phyloP scores from a whole-genome alignment of 2,113 vertebrate species.

The Ciconia stormi region DNA sequence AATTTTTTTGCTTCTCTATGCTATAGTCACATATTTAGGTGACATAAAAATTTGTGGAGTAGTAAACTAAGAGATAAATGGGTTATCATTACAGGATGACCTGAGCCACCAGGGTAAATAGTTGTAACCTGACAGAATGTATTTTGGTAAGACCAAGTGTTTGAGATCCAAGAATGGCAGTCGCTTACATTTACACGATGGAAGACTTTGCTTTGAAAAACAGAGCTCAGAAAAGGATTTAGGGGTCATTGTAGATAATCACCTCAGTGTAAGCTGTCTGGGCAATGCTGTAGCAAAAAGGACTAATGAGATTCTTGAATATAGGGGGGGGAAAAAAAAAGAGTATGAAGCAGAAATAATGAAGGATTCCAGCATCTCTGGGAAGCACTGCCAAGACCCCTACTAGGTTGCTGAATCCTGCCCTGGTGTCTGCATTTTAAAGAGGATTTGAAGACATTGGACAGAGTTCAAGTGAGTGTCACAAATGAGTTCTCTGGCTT shows the following conservation, averaged over 20 bases:
- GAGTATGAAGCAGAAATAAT: slow-evolving; percentile 14
- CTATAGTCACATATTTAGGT: background rate
- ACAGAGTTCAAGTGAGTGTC: slow-evolving; percentile 22
- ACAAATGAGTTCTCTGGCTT: slow-evolving; percentile 6
- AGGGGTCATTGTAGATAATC: slow-evolving; percentile 51
- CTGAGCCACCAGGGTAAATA: background rate
- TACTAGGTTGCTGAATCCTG: background rate
- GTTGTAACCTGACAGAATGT: background rate
- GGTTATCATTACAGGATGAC: background rate
- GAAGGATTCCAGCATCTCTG: slow-evolving; percentile 9
- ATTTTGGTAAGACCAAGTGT: background rate
- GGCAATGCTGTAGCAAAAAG: slow-evolving; percentile 35
- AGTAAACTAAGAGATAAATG: background rate
- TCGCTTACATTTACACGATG: background rate
- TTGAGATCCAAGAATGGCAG: background rate
- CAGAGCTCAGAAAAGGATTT: slow-evolving; percentile 44
- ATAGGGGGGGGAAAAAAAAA: fast-evolving
- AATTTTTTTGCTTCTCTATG: background rate
- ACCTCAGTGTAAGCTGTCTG: slow-evolving; percentile 58
- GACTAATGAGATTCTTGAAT: slow-evolving; percentile 43
- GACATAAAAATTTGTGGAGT: background rate
- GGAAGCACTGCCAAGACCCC: background rate
- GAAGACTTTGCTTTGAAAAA: slow-evolving; percentile 31
- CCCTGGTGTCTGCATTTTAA: slow-evolving; percentile 20
- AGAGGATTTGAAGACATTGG: slow-evolving; percentile 27